A percentile compares a stretch with the other conserved stretches of the same genome.
Evolutionary conservation across 2,113 vertebrate species (phyloP).

Genomic region (Brachyhypopomus occidentalis): DNA sequence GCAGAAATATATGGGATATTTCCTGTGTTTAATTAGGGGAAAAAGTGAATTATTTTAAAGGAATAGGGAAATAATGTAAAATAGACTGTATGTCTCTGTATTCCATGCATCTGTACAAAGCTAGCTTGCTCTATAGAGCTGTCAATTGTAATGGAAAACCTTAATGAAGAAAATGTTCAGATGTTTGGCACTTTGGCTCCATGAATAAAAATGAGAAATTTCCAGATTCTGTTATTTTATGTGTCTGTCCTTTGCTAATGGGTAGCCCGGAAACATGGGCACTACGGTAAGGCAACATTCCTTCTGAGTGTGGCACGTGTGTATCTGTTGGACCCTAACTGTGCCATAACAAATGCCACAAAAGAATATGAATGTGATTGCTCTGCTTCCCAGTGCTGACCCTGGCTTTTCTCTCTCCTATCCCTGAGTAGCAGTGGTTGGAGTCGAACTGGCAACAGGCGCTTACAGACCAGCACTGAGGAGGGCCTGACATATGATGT

Average conservation of each 20-base stretch:
- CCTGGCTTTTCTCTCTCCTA: not conserved
- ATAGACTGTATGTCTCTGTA: not conserved
- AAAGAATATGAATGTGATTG: not conserved
- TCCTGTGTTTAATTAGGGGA: not conserved
- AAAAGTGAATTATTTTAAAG: not conserved
- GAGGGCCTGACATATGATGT: slow-evolving; percentile 8
- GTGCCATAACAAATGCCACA: not conserved
- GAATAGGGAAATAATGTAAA: not conserved
- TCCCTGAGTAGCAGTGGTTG: not conserved
- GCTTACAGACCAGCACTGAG: not conserved
- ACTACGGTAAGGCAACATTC: too few relatives aligned
- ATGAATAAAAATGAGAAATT: too few relatives aligned
- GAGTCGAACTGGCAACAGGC: not conserved
- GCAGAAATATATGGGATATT: not conserved
- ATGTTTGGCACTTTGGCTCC: too few relatives aligned
- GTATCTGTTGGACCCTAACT: too few relatives aligned
- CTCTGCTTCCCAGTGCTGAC: not conserved
- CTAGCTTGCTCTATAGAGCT: not conserved
- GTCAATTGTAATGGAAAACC: not conserved
- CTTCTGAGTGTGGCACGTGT: too few relatives aligned
- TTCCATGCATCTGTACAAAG: not conserved
- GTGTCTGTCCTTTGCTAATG: too few relatives aligned
- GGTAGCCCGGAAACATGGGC: too few relatives aligned
- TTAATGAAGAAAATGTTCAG: too few relatives aligned
- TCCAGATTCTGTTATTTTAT: too few relatives aligned